Base-by-base conservation (phyloP, 2,888 invertebrate genomes). In the Isoperla grammatica region DNA sequence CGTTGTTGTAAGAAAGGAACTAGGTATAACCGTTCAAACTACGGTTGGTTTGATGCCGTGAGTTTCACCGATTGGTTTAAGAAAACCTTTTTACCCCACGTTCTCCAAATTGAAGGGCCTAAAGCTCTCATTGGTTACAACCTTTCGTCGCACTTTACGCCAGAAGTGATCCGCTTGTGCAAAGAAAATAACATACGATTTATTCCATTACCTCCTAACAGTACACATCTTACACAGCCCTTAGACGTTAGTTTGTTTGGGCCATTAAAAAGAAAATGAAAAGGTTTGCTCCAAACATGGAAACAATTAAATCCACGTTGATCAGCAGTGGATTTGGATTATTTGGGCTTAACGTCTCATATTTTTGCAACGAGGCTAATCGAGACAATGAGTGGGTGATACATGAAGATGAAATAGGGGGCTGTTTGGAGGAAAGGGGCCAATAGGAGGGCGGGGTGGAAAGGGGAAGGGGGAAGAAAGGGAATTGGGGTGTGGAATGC, bases 51-150 rank as follows among this genome's bases (percentile, higher is more conserved):
- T 64, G 71, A 73, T 55, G 17, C 56, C 19, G 17, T 43, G 2
- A 57, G 55, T 43, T 71, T 73, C 62, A 62, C 64, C 43, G 71
- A 71, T 59, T 71, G 71, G 72, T 70, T 73, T 60, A 15, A 64
- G 20, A 61, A 55, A 22, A 15, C 64, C 15, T 62, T 67, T 29
- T 45, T 73, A 13, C 67, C 67, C 15, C 62, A 64, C 55, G 37
- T 65, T 9, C 63, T 59, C 54, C 49, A 63, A n/a, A 59, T 60
- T 42, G 15, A 23, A 39, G 69, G 68, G 11, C 53, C 35, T 37
- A 69, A 67, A 61, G 66, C 67, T 13, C 13, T 72, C 15, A 66
- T 72, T 50, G 71, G 71, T 9, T 69, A 73, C 57, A 73, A 71
- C 61, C 59, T 72, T 15, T 50, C 65, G 8, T 63, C 65, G 17